phyloP scores from a whole-genome alignment of 2,113 vertebrate genomes.

The Melanocharis versteri region DNA sequence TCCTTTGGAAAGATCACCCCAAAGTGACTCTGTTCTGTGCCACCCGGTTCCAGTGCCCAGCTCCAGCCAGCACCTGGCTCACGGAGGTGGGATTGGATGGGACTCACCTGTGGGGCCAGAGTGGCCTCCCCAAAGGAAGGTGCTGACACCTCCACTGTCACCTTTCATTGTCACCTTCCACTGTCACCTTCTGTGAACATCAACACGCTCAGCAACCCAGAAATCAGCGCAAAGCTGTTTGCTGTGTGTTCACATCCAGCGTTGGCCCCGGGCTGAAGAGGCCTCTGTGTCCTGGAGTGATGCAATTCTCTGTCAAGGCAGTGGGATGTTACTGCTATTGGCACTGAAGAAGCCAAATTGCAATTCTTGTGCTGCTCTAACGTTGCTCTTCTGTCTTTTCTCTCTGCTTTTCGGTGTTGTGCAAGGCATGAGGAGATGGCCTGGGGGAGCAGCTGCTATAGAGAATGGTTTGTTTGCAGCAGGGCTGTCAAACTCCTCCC shows the following conservation, averaged over 20 bases:
- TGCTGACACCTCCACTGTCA: background rate
- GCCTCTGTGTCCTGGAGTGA: background rate
- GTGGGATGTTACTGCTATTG: background rate
- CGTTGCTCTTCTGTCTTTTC: background rate
- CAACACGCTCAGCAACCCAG: background rate
- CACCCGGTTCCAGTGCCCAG: background rate
- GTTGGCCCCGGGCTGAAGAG: background rate
- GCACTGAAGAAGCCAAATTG: background rate
- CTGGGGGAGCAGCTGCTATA: background rate
- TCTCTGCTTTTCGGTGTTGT: background rate
- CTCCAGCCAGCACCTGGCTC: background rate
- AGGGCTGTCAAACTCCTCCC: background rate
- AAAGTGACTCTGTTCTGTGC: background rate
- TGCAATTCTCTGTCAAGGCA: background rate
- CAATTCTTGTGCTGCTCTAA: background rate
- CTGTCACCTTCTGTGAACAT: background rate
- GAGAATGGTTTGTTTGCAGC: background rate
- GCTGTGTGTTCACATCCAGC: background rate
- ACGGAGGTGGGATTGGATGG: background rate
- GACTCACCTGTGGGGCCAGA: background rate
- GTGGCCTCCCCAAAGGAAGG: background rate
- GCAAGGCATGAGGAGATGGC: background rate
- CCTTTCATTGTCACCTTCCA: background rate
- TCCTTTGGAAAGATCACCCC: background rate
- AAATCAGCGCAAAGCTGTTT: background rate